Percentiles rank a stretch among this genome's conserved stretches.
Evolutionary conservation across 1,140 invertebrate genomes (phyloP).

Genomic region (Drosophila pandora): DNA sequence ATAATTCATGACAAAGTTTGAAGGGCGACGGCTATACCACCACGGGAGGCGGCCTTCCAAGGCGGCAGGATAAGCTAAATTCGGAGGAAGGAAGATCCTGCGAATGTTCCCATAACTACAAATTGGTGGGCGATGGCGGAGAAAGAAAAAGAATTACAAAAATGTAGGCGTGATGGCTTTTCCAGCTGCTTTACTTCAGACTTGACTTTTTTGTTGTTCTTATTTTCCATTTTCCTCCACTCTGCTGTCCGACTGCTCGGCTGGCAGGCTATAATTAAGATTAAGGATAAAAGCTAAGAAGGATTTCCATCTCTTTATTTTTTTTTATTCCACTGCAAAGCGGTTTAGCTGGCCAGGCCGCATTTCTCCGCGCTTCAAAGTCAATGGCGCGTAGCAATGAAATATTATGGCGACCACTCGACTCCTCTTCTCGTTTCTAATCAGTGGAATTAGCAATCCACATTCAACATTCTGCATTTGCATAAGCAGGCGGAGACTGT

Average conservation of each 20-base stretch:
- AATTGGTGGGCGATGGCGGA: conserved; percentile 51
- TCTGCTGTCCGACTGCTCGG: conserved; percentile 42
- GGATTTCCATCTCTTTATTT: conserved; percentile 61
- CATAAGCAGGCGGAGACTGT: conserved; percentile 47
- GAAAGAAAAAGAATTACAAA: conserved; percentile 14
- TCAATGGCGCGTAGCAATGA: conserved; percentile 80
- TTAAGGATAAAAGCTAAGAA: conserved; percentile 83
- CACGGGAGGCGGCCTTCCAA: conserved; percentile 36
- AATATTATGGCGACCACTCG: conserved; percentile 62
- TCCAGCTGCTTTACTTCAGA: conserved; percentile 21
- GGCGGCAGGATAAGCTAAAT: not conserved
- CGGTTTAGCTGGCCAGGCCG: conserved; percentile 62
- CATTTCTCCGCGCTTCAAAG: conserved; percentile 55
- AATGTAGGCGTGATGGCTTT: conserved; percentile 37
- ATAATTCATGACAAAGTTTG: conserved; percentile 82
- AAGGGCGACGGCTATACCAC: conserved; percentile 72
- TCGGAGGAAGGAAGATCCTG: conserved; percentile 1
- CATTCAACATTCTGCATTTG: conserved; percentile 67
- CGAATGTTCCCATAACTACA: conserved; percentile 65
- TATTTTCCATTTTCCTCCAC: conserved; percentile 23
- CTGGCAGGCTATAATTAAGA: conserved; percentile 82
- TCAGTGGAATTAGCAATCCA: conserved; percentile 72
- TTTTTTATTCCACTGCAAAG: conserved; percentile 46
- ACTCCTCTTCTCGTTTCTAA: conserved; percentile 51
- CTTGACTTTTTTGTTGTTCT: conserved; percentile 22